Percentiles rank a stretch among this genome's conserved stretches.
Evolutionary conservation across 1,140 invertebrate genomes (phyloP).

Genomic region (Penaeus vannamei): DNA sequence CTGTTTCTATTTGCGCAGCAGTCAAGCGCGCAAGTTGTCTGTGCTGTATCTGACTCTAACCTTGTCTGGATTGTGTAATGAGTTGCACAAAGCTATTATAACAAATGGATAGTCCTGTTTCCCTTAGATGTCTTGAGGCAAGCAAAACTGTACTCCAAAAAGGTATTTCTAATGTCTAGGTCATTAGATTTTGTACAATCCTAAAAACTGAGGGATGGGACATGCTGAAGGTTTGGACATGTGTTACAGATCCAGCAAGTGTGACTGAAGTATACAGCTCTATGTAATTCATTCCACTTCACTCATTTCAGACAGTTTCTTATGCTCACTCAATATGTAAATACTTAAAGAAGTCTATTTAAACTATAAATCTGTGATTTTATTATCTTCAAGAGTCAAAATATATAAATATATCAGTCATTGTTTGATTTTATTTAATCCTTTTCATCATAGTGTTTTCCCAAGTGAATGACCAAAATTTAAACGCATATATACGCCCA

Average conservation of each 20-base stretch:
- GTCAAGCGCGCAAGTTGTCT: conserved; percentile 32
- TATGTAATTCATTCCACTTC: conserved; percentile 57
- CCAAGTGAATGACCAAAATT: not conserved
- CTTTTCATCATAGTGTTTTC: not conserved
- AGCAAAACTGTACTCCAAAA: conserved; percentile 4
- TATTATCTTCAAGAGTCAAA: conserved; percentile 65
- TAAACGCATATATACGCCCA: not conserved
- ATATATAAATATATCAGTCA: conserved; percentile 62
- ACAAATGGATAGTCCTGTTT: not conserved
- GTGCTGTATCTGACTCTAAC: conserved; percentile 14
- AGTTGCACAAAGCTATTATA: conserved; percentile 52
- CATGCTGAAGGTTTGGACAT: not conserved
- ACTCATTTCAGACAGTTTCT: conserved; percentile 58
- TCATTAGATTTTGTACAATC: too few species aligned
- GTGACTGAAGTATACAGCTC: conserved; percentile 44
- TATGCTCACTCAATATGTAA: conserved; percentile 63
- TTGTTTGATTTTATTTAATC: conserved; percentile 36
- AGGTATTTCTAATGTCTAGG: too few species aligned
- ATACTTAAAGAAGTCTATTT: conserved; percentile 64
- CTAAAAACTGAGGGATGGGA: too few species aligned
- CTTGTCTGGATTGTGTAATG: conserved; percentile 52
- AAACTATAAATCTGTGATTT: conserved; percentile 65
- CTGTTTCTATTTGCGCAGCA: conserved; percentile 18
- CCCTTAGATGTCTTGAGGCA: not conserved
- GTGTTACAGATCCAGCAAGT: conserved; percentile 25